Evolutionary conservation across 2,888 invertebrate genomes (phyloP).

Genomic region (Unio delphinus): DNA sequence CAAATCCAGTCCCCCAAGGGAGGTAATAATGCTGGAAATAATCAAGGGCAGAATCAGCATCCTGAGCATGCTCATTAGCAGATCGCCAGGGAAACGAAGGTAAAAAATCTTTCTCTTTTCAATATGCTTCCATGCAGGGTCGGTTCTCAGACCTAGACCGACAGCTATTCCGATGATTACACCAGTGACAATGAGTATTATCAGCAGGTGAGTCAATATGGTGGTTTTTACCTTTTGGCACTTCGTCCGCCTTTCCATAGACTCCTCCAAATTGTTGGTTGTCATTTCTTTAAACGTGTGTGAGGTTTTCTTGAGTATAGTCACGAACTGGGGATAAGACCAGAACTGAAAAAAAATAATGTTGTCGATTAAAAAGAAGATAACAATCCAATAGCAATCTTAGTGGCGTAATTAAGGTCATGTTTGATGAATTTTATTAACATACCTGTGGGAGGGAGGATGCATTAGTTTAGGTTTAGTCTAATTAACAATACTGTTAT

Average conservation of each 20-base stretch:
- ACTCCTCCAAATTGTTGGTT: too few relatives aligned
- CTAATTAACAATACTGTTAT: too few relatives aligned
- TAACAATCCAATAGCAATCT: too few relatives aligned
- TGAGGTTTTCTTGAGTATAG: too few relatives aligned
- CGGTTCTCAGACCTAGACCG: constrained; percentile 75
- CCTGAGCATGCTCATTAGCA: constrained; percentile 79
- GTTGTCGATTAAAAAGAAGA: too few relatives aligned
- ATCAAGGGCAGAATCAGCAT: constrained; percentile 81
- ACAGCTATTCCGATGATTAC: constrained; percentile 73
- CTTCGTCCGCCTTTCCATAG: background rate
- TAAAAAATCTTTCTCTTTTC: constrained; percentile 75
- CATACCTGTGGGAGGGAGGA: too few relatives aligned
- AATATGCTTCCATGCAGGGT: constrained; percentile 77
- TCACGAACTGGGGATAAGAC: too few relatives aligned
- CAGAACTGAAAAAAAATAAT: too few relatives aligned
- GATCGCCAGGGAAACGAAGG: constrained; percentile 79
- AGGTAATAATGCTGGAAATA: constrained; percentile 77
- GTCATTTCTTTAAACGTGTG: too few relatives aligned
- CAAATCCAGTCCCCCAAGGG: constrained; percentile 89
- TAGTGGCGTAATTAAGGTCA: too few relatives aligned
- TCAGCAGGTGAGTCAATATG: constrained; percentile 72
- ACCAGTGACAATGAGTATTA: constrained; percentile 75
- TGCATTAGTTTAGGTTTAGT: too few relatives aligned
- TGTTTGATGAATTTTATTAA: too few relatives aligned
- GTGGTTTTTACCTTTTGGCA: constrained; percentile 7